These are phyloP conservation scores for Microctenopoma steveboyesi DNA, from an alignment of 2,797 vertebrate species.

Conservation along the genomic window DNA sequence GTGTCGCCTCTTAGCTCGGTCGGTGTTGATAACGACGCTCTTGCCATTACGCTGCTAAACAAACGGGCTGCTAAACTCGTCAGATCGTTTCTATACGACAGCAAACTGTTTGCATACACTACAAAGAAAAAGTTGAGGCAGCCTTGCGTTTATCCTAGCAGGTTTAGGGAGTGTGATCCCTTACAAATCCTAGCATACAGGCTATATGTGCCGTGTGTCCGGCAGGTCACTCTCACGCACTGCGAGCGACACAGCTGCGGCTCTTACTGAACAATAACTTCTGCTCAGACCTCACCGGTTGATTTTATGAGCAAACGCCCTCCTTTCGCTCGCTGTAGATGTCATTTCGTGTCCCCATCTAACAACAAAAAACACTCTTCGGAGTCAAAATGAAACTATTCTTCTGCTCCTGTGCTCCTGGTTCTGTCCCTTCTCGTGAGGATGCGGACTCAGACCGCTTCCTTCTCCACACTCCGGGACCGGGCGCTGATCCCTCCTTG, in stretches of 20 bases:
- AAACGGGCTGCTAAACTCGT: constrained; percentile 10
- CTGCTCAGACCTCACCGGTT: constrained; percentile 85
- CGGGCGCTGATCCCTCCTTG: constrained; percentile 63
- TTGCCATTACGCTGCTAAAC: neutral
- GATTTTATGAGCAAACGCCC: constrained; percentile 93
- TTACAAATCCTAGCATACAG: constrained; percentile 60
- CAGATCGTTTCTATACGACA: neutral
- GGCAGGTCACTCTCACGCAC: constrained; percentile 55
- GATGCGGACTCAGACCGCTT: constrained; percentile 70
- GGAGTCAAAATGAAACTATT: constrained; percentile 52
- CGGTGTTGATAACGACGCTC: constrained; percentile 37
- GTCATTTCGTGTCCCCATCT: constrained; percentile 81
- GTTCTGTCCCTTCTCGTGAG: constrained; percentile 51
- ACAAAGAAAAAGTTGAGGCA: neutral
- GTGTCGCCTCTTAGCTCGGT: constrained; percentile 29
- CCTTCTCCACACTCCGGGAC: constrained; percentile 73
- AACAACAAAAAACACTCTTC: constrained; percentile 48
- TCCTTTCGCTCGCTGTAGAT: constrained; percentile 86
- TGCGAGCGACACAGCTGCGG: constrained; percentile 3
- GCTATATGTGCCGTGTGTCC: constrained; percentile 61
- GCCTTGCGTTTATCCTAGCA: neutral
- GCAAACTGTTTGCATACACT: neutral
- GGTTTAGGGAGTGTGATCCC: constrained; percentile 7
- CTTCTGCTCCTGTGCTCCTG: constrained; percentile 23
- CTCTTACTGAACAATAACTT: constrained; percentile 61